A percentile compares a stretch with the other conserved stretches of the same genome.
Conservation (phyloP, 2,113 vertebrate species). For the Crypturellus undulatus region DNA sequence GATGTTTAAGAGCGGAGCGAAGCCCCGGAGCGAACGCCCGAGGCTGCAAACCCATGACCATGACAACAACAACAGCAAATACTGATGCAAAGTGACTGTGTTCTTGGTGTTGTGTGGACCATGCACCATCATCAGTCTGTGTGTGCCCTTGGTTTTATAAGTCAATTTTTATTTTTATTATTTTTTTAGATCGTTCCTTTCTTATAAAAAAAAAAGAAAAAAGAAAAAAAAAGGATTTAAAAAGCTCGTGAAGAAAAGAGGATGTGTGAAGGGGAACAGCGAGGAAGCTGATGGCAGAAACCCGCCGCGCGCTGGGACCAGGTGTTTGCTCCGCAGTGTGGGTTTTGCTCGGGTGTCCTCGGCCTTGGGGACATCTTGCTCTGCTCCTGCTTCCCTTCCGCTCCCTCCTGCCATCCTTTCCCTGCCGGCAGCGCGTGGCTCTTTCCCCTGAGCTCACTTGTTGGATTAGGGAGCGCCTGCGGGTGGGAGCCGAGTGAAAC, state of each 20-base stretch:
- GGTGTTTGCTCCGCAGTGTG: slow-evolving; percentile 73
- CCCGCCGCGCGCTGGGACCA: slow-evolving; percentile 62
- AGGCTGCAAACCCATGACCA: neutral
- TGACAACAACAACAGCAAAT: too few species aligned
- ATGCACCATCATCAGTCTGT: slow-evolving; percentile 79
- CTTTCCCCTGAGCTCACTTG: slow-evolving; percentile 24
- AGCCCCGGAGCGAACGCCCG: neutral
- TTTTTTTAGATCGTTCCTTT: slow-evolving; percentile 66
- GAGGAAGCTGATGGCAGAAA: slow-evolving; percentile 48
- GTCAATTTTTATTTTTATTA: slow-evolving; percentile 66
- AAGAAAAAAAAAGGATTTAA: slow-evolving; percentile 31
- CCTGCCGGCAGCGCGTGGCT: neutral
- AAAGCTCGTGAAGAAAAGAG: slow-evolving; percentile 53
- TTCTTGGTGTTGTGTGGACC: slow-evolving; percentile 73
- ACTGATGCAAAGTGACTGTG: slow-evolving; percentile 59
- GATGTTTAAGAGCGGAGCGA: slow-evolving; percentile 85
- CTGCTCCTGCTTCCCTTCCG: neutral
- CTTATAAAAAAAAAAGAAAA: neutral
- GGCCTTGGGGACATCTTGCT: slow-evolving; percentile 1
- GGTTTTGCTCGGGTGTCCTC: neutral
- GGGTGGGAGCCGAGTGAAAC: neutral
- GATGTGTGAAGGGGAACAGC: slow-evolving; percentile 29
- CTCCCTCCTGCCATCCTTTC: neutral
- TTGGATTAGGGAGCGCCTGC: slow-evolving; percentile 14
- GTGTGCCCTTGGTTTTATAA: slow-evolving; percentile 76